A percentile compares a stretch with the other conserved stretches of the same genome.
Conservation (phyloP, 2,797 vertebrate genomes). For the Vireo griseus region DNA sequence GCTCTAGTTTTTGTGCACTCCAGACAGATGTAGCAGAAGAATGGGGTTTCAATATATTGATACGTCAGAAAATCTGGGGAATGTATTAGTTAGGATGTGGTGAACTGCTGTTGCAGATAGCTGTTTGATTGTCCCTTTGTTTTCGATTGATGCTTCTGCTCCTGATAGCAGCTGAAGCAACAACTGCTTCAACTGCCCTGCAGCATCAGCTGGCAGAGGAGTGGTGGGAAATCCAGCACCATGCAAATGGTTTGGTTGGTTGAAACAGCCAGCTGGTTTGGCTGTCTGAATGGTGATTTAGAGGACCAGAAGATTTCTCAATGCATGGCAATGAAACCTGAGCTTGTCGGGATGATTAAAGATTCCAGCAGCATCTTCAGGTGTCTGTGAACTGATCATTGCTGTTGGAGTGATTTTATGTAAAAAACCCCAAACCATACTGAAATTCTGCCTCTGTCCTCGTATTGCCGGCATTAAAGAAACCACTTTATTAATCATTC, state of each 20-base stretch:
- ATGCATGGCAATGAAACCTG: not conserved
- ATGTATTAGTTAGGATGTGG: not conserved
- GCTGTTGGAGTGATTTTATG: not conserved
- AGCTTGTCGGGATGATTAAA: not conserved
- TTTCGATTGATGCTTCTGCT: not conserved
- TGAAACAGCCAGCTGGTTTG: not conserved
- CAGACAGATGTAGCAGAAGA: not conserved
- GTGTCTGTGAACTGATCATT: not conserved
- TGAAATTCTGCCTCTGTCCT: not conserved
- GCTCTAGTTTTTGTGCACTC: not conserved
- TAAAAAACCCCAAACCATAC: not conserved
- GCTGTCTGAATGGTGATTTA: not conserved
- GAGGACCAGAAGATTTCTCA: not conserved
- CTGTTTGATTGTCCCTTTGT: not conserved
- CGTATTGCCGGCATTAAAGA: not conserved
- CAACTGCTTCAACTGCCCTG: not conserved
- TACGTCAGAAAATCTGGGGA: not conserved
- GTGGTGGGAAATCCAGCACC: not conserved
- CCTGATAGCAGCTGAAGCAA: not conserved
- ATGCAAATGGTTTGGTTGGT: not conserved
- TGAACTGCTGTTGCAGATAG: not conserved
- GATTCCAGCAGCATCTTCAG: not conserved
- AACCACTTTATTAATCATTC: accelerated
- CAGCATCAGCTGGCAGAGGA: not conserved
- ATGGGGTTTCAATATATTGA: not conserved